Percentiles rank a stretch among this genome's conserved stretches.
These are phyloP conservation scores for Sus scrofa DNA, from an alignment of 2,113 vertebrate genomes.

Conservation along the genomic window DNA sequence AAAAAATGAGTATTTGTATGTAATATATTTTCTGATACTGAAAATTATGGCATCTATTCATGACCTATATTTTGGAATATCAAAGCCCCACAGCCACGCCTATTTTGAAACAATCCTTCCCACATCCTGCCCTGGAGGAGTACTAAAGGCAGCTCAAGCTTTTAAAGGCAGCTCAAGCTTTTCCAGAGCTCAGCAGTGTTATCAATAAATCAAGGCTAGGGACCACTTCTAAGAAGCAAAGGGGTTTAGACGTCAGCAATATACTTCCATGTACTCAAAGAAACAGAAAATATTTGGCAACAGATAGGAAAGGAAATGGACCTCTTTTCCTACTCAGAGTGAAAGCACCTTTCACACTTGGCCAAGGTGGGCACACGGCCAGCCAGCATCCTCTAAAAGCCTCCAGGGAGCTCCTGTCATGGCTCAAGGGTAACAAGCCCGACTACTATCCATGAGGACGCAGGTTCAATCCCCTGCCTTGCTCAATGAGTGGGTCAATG, in stretches of 20 bases:
- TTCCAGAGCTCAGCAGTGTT: constrained; percentile 12
- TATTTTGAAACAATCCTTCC: constrained; percentile 13
- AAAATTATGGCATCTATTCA: not conserved
- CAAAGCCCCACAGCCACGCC: not conserved
- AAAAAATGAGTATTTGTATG: not conserved
- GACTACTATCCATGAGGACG: too few species aligned
- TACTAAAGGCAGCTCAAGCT: not conserved
- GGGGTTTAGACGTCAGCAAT: not conserved
- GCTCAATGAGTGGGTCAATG: too few species aligned
- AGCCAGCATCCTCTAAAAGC: not conserved
- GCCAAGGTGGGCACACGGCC: too few species aligned
- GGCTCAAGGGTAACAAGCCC: too few species aligned
- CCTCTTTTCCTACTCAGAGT: not conserved
- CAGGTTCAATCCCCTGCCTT: too few species aligned
- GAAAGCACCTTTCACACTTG: not conserved
- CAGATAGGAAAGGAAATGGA: not conserved
- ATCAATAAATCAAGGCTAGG: constrained; percentile 31
- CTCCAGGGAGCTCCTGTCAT: not conserved
- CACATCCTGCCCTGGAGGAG: not conserved
- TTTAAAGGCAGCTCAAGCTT: constrained; percentile 41
- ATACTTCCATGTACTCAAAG: not conserved
- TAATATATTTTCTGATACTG: constrained; percentile 10
- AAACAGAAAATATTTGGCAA: not conserved
- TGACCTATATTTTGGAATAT: not conserved
- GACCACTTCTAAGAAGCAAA: not conserved